These are phyloP conservation scores for Conomelus anceps DNA, from an alignment of 2,888 invertebrate genomes.

Conservation along the genomic window DNA sequence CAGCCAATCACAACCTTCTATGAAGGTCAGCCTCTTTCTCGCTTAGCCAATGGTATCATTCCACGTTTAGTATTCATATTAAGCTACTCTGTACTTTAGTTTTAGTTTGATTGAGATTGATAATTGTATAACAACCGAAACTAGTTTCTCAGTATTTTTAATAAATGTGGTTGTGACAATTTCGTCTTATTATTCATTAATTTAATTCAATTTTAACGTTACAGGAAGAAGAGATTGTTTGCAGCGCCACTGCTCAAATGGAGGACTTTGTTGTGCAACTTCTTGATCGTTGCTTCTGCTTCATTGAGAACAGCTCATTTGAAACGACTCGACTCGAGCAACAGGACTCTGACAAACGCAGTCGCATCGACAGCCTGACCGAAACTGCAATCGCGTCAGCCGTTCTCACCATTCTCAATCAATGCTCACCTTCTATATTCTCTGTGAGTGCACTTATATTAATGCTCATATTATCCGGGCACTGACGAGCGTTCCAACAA, in stretches of 20 bases:
- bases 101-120: no score
- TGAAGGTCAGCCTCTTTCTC: no score
- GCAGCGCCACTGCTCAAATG: conserved; percentile 75
- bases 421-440: conserved; percentile 60
- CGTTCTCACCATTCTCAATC: conserved; percentile 60
- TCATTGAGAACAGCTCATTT: conserved; percentile 63
- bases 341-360: conserved; percentile 43
- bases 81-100: no score
- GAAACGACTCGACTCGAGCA: conserved; percentile 61
- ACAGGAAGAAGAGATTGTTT: conserved; percentile 62
- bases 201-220: neutral
- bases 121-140: no score
- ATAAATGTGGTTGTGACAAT: no score
- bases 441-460: conserved; percentile 37
- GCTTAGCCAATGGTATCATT: no score
- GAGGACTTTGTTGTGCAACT: conserved; percentile 85
- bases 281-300: conserved; percentile 65
- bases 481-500: no score
- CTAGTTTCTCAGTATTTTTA: no score
- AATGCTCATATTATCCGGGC: no score
- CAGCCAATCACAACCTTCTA: no score
- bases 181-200: no score
- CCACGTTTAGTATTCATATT: no score
- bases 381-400: conserved; percentile 64
- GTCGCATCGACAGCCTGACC: conserved; percentile 61